Conservation (phyloP, 1,140 invertebrate species). For the Maconellicoccus hirsutus region DNA sequence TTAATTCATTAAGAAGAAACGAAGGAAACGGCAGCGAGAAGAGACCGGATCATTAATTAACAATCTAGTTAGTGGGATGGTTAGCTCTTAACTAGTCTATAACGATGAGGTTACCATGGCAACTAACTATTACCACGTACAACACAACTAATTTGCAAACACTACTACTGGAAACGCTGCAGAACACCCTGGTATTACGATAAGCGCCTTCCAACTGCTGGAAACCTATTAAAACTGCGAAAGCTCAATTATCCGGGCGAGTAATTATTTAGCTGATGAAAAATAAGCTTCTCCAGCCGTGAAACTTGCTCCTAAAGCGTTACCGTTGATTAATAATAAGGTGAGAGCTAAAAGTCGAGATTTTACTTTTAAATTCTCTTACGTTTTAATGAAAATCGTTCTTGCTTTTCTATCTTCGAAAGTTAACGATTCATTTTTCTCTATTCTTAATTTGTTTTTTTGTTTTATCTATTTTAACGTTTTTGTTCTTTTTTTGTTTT, state of each 20-base stretch:
- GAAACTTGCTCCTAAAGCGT: conserved; percentile 11
- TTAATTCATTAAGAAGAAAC: conserved; percentile 20
- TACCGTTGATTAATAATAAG: conserved; percentile 5
- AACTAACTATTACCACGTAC: conserved; percentile 20
- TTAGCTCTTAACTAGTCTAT: conserved; percentile 18
- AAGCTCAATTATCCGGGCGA: conserved; percentile 20
- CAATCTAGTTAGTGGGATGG: conserved; percentile 19
- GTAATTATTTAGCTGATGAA: conserved; percentile 22
- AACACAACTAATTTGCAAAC: conserved; percentile 22
- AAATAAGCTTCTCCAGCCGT: conserved; percentile 18
- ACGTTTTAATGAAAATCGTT: no score
- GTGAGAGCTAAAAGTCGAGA: conserved; percentile 7
- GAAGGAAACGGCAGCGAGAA: conserved; percentile 19
- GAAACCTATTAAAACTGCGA: conserved; percentile 22
- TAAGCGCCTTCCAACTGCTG: conserved; percentile 20
- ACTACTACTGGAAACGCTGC: conserved; percentile 17
- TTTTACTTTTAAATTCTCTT: conserved; percentile 10
- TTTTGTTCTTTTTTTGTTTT: no score
- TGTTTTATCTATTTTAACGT: no score
- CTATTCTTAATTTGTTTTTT: no score
- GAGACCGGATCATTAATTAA: conserved; percentile 22
- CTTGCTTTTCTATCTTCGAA: no score
- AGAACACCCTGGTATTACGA: conserved; percentile 21
- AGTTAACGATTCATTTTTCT: no score
- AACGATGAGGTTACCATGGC: conserved; percentile 19